These are phyloP conservation scores for Nerophis lumbriciformis DNA, from an alignment of 2,113 vertebrate species.

Conservation along the genomic window DNA sequence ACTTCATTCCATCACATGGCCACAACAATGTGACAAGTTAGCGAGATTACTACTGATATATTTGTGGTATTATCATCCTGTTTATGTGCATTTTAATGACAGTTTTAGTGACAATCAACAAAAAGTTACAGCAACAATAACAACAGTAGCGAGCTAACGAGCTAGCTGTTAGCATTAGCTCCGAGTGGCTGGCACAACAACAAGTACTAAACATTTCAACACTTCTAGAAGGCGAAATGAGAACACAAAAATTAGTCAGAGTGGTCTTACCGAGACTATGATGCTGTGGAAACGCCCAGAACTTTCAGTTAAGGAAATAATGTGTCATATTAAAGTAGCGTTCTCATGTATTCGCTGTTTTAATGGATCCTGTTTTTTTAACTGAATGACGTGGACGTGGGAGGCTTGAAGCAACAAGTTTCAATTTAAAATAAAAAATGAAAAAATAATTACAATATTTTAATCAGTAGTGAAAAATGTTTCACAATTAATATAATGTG, in stretches of 20 bases:
- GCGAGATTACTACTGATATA: not conserved
- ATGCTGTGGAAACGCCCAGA: not conserved
- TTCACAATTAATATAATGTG: too few relatives aligned
- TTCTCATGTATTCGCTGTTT: conserved; percentile 21
- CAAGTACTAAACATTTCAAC: conserved; percentile 23
- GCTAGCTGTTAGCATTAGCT: conserved; percentile 40
- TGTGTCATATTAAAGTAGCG: not conserved
- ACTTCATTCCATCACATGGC: conserved; percentile 7
- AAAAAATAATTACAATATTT: too few relatives aligned
- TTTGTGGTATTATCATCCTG: not conserved
- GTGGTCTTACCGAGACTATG: conserved; percentile 18
- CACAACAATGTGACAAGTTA: not conserved
- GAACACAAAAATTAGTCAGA: not conserved
- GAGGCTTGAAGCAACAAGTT: not conserved
- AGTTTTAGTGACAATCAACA: not conserved
- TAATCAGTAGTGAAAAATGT: not conserved
- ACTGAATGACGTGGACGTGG: conserved; percentile 16
- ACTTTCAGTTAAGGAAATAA: not conserved
- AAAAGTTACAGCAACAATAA: conserved; percentile 13
- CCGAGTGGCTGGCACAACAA: conserved; percentile 24
- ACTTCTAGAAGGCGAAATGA: not conserved
- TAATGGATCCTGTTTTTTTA: not conserved
- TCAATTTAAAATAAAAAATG: not conserved
- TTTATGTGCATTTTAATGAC: not conserved
- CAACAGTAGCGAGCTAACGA: conserved; percentile 12